Conservation (phyloP, 2,888 invertebrate genomes). For the Ormyrus nitidulus region DNA sequence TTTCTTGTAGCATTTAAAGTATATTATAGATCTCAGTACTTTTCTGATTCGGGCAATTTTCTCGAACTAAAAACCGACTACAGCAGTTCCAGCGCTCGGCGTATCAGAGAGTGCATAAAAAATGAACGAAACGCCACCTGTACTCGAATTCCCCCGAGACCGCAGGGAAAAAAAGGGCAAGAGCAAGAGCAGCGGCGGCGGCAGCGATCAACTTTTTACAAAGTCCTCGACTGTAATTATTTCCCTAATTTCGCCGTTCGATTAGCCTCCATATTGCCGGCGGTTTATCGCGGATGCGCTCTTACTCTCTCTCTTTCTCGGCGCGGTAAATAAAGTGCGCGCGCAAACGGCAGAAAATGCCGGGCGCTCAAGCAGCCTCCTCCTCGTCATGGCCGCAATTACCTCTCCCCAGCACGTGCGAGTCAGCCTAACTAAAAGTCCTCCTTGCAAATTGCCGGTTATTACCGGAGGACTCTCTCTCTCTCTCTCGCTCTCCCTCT, state of each 20-base stretch:
- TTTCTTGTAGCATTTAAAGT: too few species aligned
- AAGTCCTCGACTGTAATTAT: conserved; percentile 4
- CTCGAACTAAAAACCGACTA: too few species aligned
- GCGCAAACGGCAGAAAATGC: conserved; percentile 23
- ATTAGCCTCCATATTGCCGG: conserved; percentile 2
- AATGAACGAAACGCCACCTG: too few species aligned
- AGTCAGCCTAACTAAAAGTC: conserved; percentile 71
- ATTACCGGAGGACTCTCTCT: conserved; percentile 66
- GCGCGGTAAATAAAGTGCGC: conserved; percentile 44
- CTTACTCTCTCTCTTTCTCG: neutral
- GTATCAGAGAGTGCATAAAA: too few species aligned
- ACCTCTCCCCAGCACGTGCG: conserved; percentile 24
- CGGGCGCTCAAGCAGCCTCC: conserved; percentile 5
- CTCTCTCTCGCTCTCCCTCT: too few species aligned
- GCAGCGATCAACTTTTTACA: conserved; percentile 20
- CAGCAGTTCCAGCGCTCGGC: too few species aligned
- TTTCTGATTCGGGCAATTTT: too few species aligned
- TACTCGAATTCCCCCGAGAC: neutral
- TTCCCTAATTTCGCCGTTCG: conserved; percentile 36
- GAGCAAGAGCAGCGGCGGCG: neutral
- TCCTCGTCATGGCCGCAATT: conserved; percentile 41
- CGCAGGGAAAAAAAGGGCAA: neutral
- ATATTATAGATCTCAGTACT: too few species aligned
- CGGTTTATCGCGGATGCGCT: conserved; percentile 37
- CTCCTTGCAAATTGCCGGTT: conserved; percentile 73